Percentiles rank a stretch among this genome's conserved stretches.
Conservation (phyloP, 2,888 invertebrate species). For the Drosophila mayaguana region DNA sequence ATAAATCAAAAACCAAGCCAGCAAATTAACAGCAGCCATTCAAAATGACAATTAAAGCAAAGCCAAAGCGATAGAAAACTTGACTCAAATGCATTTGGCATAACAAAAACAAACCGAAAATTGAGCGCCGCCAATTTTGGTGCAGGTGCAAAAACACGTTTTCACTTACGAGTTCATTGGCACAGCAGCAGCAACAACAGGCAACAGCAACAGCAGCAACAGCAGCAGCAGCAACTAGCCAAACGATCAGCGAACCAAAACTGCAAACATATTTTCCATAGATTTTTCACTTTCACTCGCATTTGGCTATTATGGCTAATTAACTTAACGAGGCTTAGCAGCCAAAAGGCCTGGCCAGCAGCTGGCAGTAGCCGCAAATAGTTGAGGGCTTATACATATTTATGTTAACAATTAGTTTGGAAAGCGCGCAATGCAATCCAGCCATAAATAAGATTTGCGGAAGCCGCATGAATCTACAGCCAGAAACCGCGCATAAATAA, state of each 20-base stretch:
- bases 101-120: constrained; percentile 10
- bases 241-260: constrained; percentile 26
- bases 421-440: constrained; percentile 25
- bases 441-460: constrained; percentile 12
- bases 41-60: constrained; percentile 29
- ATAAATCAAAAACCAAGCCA: constrained; percentile 28
- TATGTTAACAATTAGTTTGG: constrained; percentile 26
- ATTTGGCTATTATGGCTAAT: constrained; percentile 64
- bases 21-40: constrained; percentile 17
- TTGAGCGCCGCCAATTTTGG: constrained; percentile 47
- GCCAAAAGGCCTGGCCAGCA: constrained; percentile 29
- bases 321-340: constrained; percentile 49
- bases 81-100: constrained; percentile 1
- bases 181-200: constrained; percentile 17
- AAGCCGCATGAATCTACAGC: not conserved
- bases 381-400: constrained; percentile 19
- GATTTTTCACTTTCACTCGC: constrained; percentile 75
- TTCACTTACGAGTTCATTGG: constrained; percentile 69
- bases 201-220: constrained; percentile 23
- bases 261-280: constrained; percentile 50
- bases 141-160: constrained; percentile 66
- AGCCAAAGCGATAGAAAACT: constrained; percentile 21
- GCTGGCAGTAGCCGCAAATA: constrained; percentile 7
- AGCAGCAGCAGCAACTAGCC: constrained; percentile 39
- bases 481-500: constrained; percentile 1